phyloP scores from a whole-genome alignment of 2,113 vertebrate species.

The Gambusia affinis region DNA sequence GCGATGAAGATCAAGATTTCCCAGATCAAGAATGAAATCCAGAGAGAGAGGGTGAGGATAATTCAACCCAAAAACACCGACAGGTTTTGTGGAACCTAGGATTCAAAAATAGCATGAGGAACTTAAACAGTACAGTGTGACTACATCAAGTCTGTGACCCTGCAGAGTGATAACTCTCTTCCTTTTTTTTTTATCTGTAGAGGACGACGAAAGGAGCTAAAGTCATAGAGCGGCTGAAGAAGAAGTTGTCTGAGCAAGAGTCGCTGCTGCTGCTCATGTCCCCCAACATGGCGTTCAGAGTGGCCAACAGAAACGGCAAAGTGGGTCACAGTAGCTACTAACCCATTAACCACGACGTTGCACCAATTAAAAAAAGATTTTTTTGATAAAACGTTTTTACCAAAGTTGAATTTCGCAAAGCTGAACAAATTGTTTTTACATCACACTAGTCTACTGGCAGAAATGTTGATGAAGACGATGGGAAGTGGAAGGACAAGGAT shows the following conservation, averaged over 20 bases:
- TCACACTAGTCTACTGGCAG: too few species aligned
- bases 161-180: neutral
- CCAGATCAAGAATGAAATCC: conserved; percentile 93
- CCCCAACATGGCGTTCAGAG: conserved; percentile 93
- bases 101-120: conserved; percentile 2
- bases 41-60: conserved; percentile 88
- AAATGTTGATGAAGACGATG: too few species aligned
- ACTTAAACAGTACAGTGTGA: neutral
- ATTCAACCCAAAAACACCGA: too few species aligned
- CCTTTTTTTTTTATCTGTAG: conserved; percentile 64
- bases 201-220: conserved; percentile 91
- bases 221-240: conserved; percentile 88
- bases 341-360: too few species aligned
- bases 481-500: too few species aligned
- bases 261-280: conserved; percentile 92
- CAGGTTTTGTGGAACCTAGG: neutral
- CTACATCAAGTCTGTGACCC: neutral
- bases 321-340: conserved; percentile 71
- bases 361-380: too few species aligned
- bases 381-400: too few species aligned
- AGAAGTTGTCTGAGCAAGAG: conserved; percentile 93
- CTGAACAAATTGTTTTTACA: too few species aligned
- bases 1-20: conserved; percentile 95
- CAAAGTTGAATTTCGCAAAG: too few species aligned
- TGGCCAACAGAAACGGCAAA: conserved; percentile 92